A percentile compares a stretch with the other conserved stretches of the same genome.
Evolutionary conservation across 2,797 vertebrate species (phyloP).

Genomic region (Sebastes minor): DNA sequence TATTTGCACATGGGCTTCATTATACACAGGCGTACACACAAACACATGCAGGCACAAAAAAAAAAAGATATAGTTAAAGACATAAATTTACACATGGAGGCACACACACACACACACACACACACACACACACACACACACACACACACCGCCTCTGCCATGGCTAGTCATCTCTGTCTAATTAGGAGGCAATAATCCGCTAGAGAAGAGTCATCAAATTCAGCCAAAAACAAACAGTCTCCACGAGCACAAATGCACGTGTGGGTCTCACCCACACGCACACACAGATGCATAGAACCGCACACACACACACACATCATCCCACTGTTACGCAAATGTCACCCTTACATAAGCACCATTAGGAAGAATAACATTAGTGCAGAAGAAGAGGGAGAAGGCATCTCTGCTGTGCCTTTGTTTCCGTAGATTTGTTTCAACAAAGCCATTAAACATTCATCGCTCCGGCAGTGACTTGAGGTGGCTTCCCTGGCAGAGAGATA

Average conservation of each 20-base stretch:
- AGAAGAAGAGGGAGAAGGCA: conserved; percentile 14
- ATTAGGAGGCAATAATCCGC: conserved; percentile 83
- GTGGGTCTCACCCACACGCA: conserved; percentile 27
- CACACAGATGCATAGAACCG: not conserved
- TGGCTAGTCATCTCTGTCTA: conserved; percentile 80
- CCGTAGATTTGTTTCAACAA: conserved; percentile 75
- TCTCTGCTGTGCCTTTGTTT: conserved; percentile 71
- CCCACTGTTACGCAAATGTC: conserved; percentile 58
- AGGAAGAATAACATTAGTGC: conserved; percentile 58
- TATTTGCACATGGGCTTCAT: conserved; percentile 22
- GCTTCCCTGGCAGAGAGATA: conserved; percentile 74
- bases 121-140: conserved; percentile 16
- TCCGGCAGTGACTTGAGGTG: conserved; percentile 73
- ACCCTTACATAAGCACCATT: conserved; percentile 74
- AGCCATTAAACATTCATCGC: conserved; percentile 78
- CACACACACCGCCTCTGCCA: conserved; percentile 66
- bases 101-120: conserved; percentile 2
- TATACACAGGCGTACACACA: conserved; percentile 4
- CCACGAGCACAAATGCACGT: conserved; percentile 57
- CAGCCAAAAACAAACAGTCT: conserved; percentile 81
- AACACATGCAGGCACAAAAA: not conserved
- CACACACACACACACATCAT: conserved; percentile 11
- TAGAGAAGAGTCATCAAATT: conserved; percentile 82
- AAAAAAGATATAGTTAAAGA: conserved; percentile 18
- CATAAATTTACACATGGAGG: conserved; percentile 23